These are phyloP conservation scores for Agrenia bidenticulata DNA, from an alignment of 2,888 invertebrate species.

Conservation along the genomic window DNA sequence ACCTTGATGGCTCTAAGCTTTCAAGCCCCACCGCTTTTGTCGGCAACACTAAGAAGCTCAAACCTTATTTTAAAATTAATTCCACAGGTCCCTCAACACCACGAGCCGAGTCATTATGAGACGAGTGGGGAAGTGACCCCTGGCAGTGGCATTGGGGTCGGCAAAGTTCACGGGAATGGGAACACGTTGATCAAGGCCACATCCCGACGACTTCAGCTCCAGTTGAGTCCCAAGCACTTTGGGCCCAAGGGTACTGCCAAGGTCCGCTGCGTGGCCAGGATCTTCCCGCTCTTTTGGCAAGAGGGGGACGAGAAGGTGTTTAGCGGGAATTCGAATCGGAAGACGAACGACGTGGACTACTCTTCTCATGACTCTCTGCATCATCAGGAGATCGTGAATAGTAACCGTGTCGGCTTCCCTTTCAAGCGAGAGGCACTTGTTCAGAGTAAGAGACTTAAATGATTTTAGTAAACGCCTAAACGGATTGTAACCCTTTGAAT, in stretches of 20 bases:
- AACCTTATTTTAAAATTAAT: too few species aligned
- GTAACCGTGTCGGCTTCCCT: not conserved
- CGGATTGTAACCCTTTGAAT: too few species aligned
- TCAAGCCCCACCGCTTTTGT: too few species aligned
- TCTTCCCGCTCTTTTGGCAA: constrained; percentile 40
- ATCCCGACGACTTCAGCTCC: constrained; percentile 37
- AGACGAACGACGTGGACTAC: constrained; percentile 19
- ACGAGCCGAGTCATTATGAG: not conserved
- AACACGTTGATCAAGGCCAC: constrained; percentile 15
- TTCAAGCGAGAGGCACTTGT: constrained; percentile 15
- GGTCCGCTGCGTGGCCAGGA: constrained; percentile 46
- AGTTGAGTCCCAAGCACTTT: constrained; percentile 40
- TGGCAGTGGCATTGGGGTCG: too few species aligned
- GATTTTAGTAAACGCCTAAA: too few species aligned
- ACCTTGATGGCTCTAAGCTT: too few species aligned
- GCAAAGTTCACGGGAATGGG: too few species aligned
- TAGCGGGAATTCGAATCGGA: not conserved
- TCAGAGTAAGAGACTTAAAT: constrained; percentile 19
- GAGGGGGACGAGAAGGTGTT: constrained; percentile 37
- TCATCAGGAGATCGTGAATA: not conserved
- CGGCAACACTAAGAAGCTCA: too few species aligned
- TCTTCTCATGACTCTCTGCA: not conserved
- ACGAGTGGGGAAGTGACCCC: not conserved
- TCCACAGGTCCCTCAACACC: not conserved
- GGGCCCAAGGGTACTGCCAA: constrained; percentile 40